Base-by-base conservation (phyloP, 2,888 invertebrate species). In the Cryptophagus acutangulus region DNA sequence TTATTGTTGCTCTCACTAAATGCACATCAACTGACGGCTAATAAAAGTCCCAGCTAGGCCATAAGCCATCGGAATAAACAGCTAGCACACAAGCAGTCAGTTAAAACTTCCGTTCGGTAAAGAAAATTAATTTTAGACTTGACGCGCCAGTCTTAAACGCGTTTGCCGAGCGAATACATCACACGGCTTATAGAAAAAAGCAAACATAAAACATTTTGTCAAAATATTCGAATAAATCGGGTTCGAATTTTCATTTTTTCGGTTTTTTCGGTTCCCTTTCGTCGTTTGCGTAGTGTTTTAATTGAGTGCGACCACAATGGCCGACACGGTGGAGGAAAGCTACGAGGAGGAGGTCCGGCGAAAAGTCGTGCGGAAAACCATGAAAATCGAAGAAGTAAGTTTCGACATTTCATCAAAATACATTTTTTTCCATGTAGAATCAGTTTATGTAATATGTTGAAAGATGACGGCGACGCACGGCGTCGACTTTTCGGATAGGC, bases 321-420 rank as follows among this genome's bases (percentile, higher is more conserved):
- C 77, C 75, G 79, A 79, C 70, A 81, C 81, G 59, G 77, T 81
- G 66, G 81, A 82, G 71, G 81, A 81, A 69, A 72, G 74, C 57
- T 81, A 79, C 74, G 80, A 81, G 71, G 77, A 75, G 66, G 78
- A 79, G 72, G 77, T 82, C 72, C 77, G 78, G 69, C 76, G 81
- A 67, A 81, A 81, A 73, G 75, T 79, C 71, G 76, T 80, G 69
- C 75, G 79, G 72, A 80, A 76, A 65, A 81, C 74, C 72, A 75
- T 79, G 73, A 81, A 79, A 74, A 82, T 81, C 69, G 76, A 81
- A 74, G 82, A 82, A 78, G 82, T 82, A 77, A 78, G 78, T 67
- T 38, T n/a, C n/a, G n/a, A n/a, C n/a, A n/a, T n/a, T n/a, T n/a
- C n/a, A 33, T 28, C 36, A 38, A 31, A 40, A 51, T 40, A n/a